phyloP scores from a whole-genome alignment of 2,888 invertebrate species.

The Cerastis leucographa region DNA sequence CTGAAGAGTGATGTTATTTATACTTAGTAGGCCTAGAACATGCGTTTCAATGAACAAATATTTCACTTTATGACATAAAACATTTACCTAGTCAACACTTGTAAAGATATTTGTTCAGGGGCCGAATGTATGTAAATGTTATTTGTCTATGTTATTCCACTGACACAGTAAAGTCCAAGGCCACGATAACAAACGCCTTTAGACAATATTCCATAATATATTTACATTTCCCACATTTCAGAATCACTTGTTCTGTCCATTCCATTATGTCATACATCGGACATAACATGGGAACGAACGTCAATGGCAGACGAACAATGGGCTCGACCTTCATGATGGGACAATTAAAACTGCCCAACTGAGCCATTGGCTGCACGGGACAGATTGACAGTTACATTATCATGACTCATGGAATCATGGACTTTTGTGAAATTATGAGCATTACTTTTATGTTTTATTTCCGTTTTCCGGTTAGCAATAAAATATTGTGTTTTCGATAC shows the following conservation, averaged over 20 bases:
- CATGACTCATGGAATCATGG: conserved; percentile 43
- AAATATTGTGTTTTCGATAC: conserved; percentile 19
- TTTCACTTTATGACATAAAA: background rate
- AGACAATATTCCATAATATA: conserved; percentile 14
- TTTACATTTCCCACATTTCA: conserved; percentile 36
- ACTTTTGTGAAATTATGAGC: conserved; percentile 48
- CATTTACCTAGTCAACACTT: conserved; percentile 15
- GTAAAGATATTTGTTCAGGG: background rate
- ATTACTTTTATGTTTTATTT: conserved; percentile 35
- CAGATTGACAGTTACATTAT: conserved; percentile 46
- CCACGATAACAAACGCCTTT: background rate
- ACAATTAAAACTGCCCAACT: conserved; percentile 63
- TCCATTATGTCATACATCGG: conserved; percentile 54
- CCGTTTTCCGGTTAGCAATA: conserved; percentile 6
- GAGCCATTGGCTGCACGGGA: conserved; percentile 50
- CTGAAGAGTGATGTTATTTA: too few species aligned
- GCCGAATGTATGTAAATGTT: conserved; percentile 26
- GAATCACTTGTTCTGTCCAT: conserved; percentile 32
- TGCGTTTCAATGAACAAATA: background rate
- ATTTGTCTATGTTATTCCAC: conserved; percentile 16
- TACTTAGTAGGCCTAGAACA: too few species aligned
- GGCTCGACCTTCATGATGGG: conserved; percentile 54
- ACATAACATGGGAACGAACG: conserved; percentile 58
- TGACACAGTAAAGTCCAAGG: conserved; percentile 21
- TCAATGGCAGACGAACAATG: conserved; percentile 61